These are phyloP conservation scores for Campoletis raptor DNA, from an alignment of 2,888 invertebrate genomes.

Conservation along the genomic window DNA sequence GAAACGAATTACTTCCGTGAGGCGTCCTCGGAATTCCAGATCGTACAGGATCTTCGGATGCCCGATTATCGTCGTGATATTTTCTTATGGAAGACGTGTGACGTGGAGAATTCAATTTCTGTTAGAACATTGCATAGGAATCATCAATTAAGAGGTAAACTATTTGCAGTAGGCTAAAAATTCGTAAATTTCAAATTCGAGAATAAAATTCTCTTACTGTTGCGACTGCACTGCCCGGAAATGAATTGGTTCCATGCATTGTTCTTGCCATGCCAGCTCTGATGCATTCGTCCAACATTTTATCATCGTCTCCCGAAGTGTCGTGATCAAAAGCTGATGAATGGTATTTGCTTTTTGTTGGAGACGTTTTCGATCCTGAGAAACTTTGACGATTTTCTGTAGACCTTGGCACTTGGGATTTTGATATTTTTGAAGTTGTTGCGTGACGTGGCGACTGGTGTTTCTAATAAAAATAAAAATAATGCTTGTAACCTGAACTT, in stretches of 20 bases:
- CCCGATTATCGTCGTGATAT: slow-evolving; percentile 86
- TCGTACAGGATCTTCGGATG: slow-evolving; percentile 89
- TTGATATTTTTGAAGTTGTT: background rate
- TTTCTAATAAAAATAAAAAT: slow-evolving; percentile 1
- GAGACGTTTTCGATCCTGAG: background rate
- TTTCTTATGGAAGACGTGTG: slow-evolving; percentile 9
- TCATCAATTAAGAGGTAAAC: background rate
- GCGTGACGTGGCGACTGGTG: slow-evolving; percentile 21
- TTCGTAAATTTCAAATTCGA: background rate
- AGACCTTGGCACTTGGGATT: background rate
- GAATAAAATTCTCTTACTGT: slow-evolving; percentile 45
- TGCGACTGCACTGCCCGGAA: slow-evolving; percentile 16
- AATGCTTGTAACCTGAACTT: too few species aligned
- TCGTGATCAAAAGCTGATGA: slow-evolving; percentile 85
- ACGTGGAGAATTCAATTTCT: slow-evolving; percentile 38
- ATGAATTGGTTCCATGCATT: slow-evolving; percentile 40
- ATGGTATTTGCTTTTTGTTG: background rate
- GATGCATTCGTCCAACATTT: slow-evolving; percentile 87
- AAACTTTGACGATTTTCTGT: background rate
- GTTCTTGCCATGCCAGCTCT: slow-evolving; percentile 88
- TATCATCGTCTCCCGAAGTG: slow-evolving; percentile 86
- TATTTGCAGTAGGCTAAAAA: background rate
- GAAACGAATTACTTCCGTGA: slow-evolving; percentile 43
- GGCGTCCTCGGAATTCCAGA: slow-evolving; percentile 87
- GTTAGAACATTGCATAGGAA: background rate